Percentiles rank a stretch among this genome's conserved stretches.
These are phyloP conservation scores for Uropetala carovei DNA, from an alignment of 2,888 invertebrate genomes.

Conservation along the genomic window DNA sequence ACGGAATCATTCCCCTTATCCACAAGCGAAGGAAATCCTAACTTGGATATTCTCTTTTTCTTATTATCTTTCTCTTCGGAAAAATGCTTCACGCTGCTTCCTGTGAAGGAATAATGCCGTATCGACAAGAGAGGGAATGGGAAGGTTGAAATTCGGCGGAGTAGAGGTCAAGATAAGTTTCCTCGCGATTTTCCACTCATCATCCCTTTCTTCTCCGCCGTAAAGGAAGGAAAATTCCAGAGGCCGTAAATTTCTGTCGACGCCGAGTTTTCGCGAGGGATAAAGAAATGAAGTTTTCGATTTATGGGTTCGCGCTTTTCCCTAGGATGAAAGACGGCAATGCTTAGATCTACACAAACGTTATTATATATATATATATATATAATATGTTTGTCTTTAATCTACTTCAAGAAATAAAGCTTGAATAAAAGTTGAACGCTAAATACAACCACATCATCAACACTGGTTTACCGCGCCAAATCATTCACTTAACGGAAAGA, in stretches of 20 bases:
- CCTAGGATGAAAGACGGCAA: too few species aligned
- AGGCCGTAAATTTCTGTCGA: neutral
- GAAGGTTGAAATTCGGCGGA: neutral
- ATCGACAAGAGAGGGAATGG: neutral
- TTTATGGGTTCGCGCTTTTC: neutral
- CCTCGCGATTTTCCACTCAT: neutral
- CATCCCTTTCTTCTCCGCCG: neutral
- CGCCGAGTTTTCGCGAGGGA: neutral
- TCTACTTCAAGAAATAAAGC: too few species aligned
- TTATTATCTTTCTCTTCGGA: neutral
- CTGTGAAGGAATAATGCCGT: neutral
- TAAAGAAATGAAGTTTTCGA: neutral
- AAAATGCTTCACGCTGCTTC: neutral
- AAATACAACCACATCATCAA: too few species aligned
- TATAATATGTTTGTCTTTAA: too few species aligned
- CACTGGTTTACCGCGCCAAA: too few species aligned
- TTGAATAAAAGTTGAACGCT: too few species aligned
- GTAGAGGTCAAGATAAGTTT: slow-evolving; percentile 24
- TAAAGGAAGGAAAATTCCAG: neutral
- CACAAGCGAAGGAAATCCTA: slow-evolving; percentile 11
- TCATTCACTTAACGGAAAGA: too few species aligned
- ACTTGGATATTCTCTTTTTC: slow-evolving; percentile 7
- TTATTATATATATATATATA: too few species aligned
- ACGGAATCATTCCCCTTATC: neutral
- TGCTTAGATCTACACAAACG: too few species aligned